Conservation (phyloP, 2,797 vertebrate genomes). For the Lutjanus argentimaculatus region DNA sequence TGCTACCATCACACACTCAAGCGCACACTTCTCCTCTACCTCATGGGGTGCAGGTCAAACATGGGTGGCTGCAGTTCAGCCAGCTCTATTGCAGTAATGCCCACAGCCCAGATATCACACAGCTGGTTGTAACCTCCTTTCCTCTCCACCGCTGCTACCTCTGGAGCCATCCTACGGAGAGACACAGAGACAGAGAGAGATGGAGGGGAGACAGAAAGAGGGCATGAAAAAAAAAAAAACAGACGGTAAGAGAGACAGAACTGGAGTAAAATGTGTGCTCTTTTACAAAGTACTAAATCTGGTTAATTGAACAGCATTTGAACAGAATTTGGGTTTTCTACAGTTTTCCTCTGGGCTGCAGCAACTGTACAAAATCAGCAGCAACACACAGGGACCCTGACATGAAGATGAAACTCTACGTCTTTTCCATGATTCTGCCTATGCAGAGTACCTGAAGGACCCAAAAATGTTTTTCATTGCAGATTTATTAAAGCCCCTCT, state of each 20-base stretch:
- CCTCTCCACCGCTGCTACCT: constrained; percentile 97
- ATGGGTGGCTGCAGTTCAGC: constrained; percentile 98
- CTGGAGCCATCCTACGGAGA: constrained; percentile 94
- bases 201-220: not conserved
- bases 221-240: too few relatives aligned
- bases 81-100: constrained; percentile 97
- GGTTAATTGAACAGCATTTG: constrained; percentile 20
- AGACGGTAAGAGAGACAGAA: not conserved
- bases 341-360: not conserved
- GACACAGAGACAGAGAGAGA: not conserved
- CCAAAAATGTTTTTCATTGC: not conserved
- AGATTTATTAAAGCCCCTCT: not conserved
- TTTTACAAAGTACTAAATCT: not conserved
- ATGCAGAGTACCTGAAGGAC: not conserved
- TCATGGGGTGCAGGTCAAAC: constrained; percentile 98
- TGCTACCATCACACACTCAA: not conserved
- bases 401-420: not conserved
- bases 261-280: not conserved
- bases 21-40: constrained; percentile 47
- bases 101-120: constrained; percentile 98
- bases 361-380: not conserved
- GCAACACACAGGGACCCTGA: not conserved
- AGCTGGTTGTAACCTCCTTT: constrained; percentile 99
- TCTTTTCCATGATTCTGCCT: not conserved
- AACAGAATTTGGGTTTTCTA: too few relatives aligned